phyloP scores from a whole-genome alignment of 1,140 invertebrate species.

The Bombus waltoni region DNA sequence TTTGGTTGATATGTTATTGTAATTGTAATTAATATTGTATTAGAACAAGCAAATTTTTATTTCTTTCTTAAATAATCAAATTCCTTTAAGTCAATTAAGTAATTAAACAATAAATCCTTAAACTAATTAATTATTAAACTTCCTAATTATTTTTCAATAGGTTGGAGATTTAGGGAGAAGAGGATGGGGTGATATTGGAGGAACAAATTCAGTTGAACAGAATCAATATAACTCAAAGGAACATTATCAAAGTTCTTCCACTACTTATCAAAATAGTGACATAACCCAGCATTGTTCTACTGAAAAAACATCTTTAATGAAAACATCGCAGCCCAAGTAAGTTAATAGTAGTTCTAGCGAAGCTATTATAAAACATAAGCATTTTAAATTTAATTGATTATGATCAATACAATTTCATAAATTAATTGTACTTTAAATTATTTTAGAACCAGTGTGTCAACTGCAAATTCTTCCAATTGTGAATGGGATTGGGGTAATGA shows the following conservation, averaged over 20 bases:
- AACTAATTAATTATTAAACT: neutral
- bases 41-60: conserved; percentile 27
- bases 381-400: neutral
- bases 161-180: conserved; percentile 87
- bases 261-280: conserved; percentile 79
- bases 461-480: conserved; percentile 59
- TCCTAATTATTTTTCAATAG: conserved; percentile 75
- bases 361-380: neutral
- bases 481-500: conserved; percentile 76
- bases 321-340: conserved; percentile 77
- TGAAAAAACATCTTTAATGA: conserved; percentile 83
- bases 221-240: conserved; percentile 76
- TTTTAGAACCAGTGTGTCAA: conserved; percentile 68
- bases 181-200: conserved; percentile 87
- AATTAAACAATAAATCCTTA: neutral
- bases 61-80: conserved; percentile 1
- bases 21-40: conserved; percentile 13
- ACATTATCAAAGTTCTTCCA: conserved; percentile 79
- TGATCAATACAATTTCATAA: neutral
- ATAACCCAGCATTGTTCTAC: conserved; percentile 80
- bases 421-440: conserved; percentile 1
- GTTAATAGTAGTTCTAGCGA: conserved; percentile 14
- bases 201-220: conserved; percentile 82
- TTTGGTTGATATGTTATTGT: no score
- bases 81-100: neutral